phyloP scores from a whole-genome alignment of 2,888 invertebrate genomes.

The Ichneumoninae sp. region DNA sequence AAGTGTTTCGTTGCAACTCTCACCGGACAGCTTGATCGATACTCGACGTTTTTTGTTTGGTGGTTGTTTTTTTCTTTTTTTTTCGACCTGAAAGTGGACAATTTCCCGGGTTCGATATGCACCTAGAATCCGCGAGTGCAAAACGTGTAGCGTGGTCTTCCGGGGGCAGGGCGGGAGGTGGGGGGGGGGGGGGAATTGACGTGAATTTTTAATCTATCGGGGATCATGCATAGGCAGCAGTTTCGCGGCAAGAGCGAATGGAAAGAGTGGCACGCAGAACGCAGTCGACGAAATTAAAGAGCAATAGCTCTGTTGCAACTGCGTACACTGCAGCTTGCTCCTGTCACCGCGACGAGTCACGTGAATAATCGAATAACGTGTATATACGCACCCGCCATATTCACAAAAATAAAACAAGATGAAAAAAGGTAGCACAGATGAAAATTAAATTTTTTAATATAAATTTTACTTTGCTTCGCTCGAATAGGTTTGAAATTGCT shows the following conservation, averaged over 20 bases:
- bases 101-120: constrained; percentile 33
- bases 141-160: constrained; percentile 59
- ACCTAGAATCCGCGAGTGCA: constrained; percentile 56
- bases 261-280: constrained; percentile 37
- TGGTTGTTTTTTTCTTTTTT: constrained; percentile 9
- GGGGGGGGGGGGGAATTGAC: constrained; percentile 4
- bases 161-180: neutral
- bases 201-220: constrained; percentile 64
- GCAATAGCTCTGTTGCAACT: constrained; percentile 22
- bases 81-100: constrained; percentile 55
- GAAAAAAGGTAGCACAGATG: constrained; percentile 11
- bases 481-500: no score
- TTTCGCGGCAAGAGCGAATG: constrained; percentile 29
- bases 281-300: constrained; percentile 45
- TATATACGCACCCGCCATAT: neutral
- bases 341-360: constrained; percentile 52
- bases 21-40: constrained; percentile 54
- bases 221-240: constrained; percentile 61
- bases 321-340: constrained; percentile 24
- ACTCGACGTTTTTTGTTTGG: constrained; percentile 28
- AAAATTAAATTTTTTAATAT: constrained; percentile 27
- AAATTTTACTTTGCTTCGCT: constrained; percentile 8
- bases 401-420: constrained; percentile 13
- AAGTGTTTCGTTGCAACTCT: constrained; percentile 46
- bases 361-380: constrained; percentile 61